A percentile compares a stretch with the other conserved stretches of the same genome.
phyloP scores from a whole-genome alignment of 2,113 vertebrate species.

The Hassar affinis region DNA sequence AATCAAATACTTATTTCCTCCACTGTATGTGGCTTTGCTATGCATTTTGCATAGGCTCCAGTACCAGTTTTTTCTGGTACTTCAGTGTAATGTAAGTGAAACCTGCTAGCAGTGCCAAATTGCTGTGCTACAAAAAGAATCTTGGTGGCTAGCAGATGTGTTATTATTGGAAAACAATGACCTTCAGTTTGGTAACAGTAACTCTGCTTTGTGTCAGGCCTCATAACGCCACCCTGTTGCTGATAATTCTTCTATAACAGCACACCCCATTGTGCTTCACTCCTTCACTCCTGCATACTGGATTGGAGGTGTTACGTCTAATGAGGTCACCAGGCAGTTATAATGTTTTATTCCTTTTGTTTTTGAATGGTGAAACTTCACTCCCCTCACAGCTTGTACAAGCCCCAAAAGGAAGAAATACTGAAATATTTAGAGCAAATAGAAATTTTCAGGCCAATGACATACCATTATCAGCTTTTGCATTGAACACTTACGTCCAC shows the following conservation, averaged over 20 bases:
- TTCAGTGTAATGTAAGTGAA: neutral
- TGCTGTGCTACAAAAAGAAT: neutral
- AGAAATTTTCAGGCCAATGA: constrained; percentile 55
- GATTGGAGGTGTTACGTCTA: constrained; percentile 57
- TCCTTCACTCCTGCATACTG: constrained; percentile 51
- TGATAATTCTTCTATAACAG: neutral
- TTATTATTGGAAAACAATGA: neutral
- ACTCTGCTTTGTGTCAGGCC: neutral
- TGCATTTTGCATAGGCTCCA: no score
- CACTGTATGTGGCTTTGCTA: no score
- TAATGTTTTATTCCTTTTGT: constrained; percentile 47
- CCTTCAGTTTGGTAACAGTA: neutral
- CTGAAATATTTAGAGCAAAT: constrained; percentile 67
- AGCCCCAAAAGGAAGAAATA: constrained; percentile 63
- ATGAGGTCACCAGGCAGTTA: constrained; percentile 70
- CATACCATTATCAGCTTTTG: constrained; percentile 46
- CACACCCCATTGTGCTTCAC: neutral
- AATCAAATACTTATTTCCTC: no score
- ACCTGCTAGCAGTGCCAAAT: neutral
- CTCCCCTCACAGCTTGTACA: constrained; percentile 63
- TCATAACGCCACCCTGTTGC: neutral
- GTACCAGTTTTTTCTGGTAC: no score
- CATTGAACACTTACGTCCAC: constrained; percentile 52
- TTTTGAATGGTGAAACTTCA: constrained; percentile 68
- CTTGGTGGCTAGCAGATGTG: no score